Base-by-base conservation (phyloP, 2,888 invertebrate genomes). In the Diarsia mendica region DNA sequence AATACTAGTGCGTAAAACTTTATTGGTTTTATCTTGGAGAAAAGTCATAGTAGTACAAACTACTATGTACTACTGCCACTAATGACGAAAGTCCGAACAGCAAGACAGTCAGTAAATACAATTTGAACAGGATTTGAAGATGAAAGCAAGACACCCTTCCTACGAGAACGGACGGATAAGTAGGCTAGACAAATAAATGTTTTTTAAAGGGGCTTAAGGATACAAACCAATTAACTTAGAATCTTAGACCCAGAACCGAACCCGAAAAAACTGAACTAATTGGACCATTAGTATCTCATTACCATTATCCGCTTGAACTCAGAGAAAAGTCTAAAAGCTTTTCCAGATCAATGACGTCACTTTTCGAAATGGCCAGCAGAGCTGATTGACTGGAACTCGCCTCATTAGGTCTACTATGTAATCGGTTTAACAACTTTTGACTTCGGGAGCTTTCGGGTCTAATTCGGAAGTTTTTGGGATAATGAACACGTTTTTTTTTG, bases 351-450 rank as follows among this genome's bases (percentile, higher is more conserved):
- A 20, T 78, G 58, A 78, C 49, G 63, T 73, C 66, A 60, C 44
- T 67, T 67, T 67, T 53, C 2, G 18, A 11, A 11, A 8, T 23
- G 33, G n/a, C 28, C 13, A 53, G 39, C n/a, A 51, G 39, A 68
- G 55, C 49, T 72, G 70, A 70, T 79, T 67, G 67, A 66, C 58
- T 53, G 51, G 67, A 33, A 33, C 51, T 67, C 58, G 64, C 69
- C 49, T 81, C 73, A 60, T 79, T 83, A 83, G 60, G 46, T 69
- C 53, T 60, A 60, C 44, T 64, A 18, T 20, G 72, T 77, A 69
- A 82, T 82, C 66, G 58, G 58, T 63, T 77, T 78, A 78, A 58
- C 61, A 67, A 82, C 39, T 67, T 51, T 63, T 44, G 33, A 23
- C 58, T 72, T 72, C 33, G 51, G 39, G 6, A 53, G 46, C n/a